Percentiles rank a stretch among this genome's conserved stretches.
These are phyloP conservation scores for Peucedramus taeniatus DNA, from an alignment of 2,113 vertebrate genomes.

Conservation along the genomic window DNA sequence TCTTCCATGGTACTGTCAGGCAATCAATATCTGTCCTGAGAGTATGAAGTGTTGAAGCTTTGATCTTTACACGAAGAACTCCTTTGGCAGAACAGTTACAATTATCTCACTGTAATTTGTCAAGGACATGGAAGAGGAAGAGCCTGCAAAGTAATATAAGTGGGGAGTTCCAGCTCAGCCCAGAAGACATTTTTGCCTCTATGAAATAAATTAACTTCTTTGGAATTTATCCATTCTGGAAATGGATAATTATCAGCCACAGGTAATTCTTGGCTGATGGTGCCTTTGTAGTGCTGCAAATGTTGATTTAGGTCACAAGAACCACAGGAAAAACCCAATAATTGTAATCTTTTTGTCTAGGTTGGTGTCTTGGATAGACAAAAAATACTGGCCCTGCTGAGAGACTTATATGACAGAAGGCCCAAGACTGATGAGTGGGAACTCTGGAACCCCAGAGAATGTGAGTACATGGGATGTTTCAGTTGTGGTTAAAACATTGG, in stretches of 20 bases:
- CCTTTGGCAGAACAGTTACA: not conserved
- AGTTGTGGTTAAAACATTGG: not conserved
- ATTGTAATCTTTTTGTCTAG: constrained; percentile 50
- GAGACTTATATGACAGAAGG: constrained; percentile 65
- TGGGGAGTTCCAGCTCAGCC: not conserved
- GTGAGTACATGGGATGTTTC: constrained; percentile 58
- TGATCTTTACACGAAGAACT: constrained; percentile 22
- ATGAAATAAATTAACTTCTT: not conserved
- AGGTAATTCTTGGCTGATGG: not conserved
- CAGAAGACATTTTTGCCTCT: not conserved
- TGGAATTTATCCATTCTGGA: constrained; percentile 7
- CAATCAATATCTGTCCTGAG: not conserved
- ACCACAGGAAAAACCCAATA: not conserved
- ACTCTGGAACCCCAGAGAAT: constrained; percentile 70
- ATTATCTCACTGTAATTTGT: not conserved
- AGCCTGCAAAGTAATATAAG: not conserved
- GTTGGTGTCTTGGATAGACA: constrained; percentile 67
- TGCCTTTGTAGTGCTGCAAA: not conserved
- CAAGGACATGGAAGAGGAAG: not conserved
- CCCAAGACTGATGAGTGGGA: not conserved
- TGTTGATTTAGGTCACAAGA: not conserved
- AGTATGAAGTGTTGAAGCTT: constrained; percentile 32
- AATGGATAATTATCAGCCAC: not conserved
- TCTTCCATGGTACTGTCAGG: not conserved
- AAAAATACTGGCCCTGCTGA: constrained; percentile 64